Evolutionary conservation across 2,888 invertebrate species (phyloP), one percentile per base, ranked within the genome.

Genomic region (Netelia inedita): DNA sequence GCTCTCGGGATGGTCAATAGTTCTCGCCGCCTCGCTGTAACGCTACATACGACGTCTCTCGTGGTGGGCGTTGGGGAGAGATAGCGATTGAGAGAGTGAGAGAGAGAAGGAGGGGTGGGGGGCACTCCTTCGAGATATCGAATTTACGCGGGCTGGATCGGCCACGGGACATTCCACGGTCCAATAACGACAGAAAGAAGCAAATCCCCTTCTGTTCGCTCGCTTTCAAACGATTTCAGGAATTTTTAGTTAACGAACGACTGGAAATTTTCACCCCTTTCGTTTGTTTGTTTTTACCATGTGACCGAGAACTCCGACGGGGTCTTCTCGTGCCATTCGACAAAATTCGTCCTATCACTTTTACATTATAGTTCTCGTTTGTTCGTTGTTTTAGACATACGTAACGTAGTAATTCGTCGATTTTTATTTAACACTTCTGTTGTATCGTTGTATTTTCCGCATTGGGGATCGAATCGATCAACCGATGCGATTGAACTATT

Each of bases 1-100:
- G 85, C 85, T 85, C 87, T 79, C 74, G 83, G 78, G 81, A 84
- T 84, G 76, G 76, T 84, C 83, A 74, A 85, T 85, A 85, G 85
- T 82, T 84, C 79, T 81, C 83, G 71, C 65, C 72, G 79, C 61
- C 73, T 78, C 61, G 57, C 53, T 75, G 55, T 75, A 66, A 68
- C 74, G 73, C 55, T 75, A 81, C 81, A 81, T 53, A 81, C 69
- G 63, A 41, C 72, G 50, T 57, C 53, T 57, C 69, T 41, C 76
- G 65, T 71, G 55, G 75, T 68, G 19, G 61, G 35, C 16, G n/a
- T 55, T 19, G 69, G 50, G 28, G 50, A 61, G 59, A 28, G 23
- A 61, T 28, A 61, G 23, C 9, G 23, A 10, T 11, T 16, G 21
- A 11, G 16, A 59, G 57, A 16, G 16, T 1, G 46, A 46, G 57